Evolutionary conservation across 23 tunicate genomes (phyloP).

Genomic region (Ciona savignyi): DNA sequence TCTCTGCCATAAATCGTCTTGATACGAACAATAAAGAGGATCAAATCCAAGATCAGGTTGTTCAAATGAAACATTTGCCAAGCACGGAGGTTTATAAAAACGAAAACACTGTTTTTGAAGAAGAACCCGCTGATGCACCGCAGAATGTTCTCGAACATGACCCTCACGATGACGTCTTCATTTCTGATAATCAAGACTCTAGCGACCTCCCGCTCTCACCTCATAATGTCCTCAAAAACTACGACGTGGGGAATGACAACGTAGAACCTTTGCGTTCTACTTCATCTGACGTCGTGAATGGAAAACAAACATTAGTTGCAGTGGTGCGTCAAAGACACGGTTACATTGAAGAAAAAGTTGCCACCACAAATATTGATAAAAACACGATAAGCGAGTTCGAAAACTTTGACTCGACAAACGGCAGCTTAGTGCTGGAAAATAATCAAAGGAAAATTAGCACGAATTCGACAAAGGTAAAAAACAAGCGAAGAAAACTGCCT

Average conservation of each 20-base stretch:
- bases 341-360: background rate
- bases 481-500: background rate
- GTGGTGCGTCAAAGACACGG: background rate
- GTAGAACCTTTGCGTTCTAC: background rate
- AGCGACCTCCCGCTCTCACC: background rate
- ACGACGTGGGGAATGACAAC: background rate
- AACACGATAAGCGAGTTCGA: background rate
- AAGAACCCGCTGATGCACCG: background rate
- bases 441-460: background rate
- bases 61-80: background rate
- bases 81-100: background rate
- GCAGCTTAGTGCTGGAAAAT: background rate
- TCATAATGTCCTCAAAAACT: background rate
- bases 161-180: background rate
- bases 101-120: background rate
- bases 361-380: background rate
- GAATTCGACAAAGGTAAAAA: background rate
- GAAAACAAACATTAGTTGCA: background rate
- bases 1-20: background rate
- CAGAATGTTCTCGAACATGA: background rate
- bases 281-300: background rate
- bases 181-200: background rate
- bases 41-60: no score
- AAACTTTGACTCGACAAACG: background rate
- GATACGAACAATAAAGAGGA: background rate